Evolutionary conservation across 2,797 vertebrate genomes (phyloP).

Genomic region (Buceros bicornis): DNA sequence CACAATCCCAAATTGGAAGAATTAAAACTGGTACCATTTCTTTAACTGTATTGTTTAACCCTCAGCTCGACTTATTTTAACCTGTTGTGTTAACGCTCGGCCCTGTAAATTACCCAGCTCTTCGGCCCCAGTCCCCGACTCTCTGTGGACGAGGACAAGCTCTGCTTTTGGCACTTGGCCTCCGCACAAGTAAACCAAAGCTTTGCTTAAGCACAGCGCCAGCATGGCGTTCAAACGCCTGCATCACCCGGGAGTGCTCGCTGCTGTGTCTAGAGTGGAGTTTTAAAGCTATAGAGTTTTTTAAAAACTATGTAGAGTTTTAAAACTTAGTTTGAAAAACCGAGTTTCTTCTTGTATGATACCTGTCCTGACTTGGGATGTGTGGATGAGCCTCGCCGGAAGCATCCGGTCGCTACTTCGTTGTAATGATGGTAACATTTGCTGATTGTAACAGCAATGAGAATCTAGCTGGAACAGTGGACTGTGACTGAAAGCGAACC

Average conservation of each 20-base stretch:
- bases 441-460: not conserved
- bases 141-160: fast-evolving
- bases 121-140: not conserved
- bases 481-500: not conserved
- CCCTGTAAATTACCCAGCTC: not conserved
- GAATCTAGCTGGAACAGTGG: not conserved
- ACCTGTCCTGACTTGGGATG: not conserved
- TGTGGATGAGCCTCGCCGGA: not conserved
- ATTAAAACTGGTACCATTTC: constrained; percentile 84
- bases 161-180: not conserved
- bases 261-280: not conserved
- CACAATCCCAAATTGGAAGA: constrained; percentile 84
- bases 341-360: not conserved
- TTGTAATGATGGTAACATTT: not conserved
- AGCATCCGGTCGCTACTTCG: not conserved
- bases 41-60: not conserved
- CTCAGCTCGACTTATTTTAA: not conserved
- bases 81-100: not conserved
- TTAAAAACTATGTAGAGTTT: too few relatives aligned
- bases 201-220: not conserved
- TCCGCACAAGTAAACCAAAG: not conserved
- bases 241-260: not conserved
- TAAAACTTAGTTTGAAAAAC: not conserved
- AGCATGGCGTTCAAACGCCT: not conserved
- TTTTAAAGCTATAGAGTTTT: too few relatives aligned